Evolutionary conservation across 2,888 invertebrate genomes (phyloP).

Genomic region (Drosophila austrosaltans): DNA sequence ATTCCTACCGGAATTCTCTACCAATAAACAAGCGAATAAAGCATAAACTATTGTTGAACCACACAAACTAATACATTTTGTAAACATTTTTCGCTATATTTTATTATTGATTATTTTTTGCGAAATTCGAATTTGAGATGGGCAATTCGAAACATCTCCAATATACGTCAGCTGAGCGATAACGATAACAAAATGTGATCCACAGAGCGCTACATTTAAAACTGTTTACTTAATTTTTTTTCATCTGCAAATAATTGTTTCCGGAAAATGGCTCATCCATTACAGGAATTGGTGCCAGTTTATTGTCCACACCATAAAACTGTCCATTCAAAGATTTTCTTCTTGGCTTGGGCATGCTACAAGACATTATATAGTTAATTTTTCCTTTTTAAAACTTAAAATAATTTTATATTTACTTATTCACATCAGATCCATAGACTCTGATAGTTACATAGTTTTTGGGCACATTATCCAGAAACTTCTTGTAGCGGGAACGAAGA

Average conservation of each 20-base stretch:
- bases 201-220: constrained; percentile 9
- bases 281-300: constrained; percentile 72
- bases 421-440: constrained; percentile 21
- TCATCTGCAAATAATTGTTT: not conserved
- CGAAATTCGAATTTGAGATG: not conserved
- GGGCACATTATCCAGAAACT: constrained; percentile 59
- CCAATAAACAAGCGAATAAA: constrained; percentile 58
- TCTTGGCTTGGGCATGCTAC: constrained; percentile 57
- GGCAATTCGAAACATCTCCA: not conserved
- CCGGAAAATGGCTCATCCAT: constrained; percentile 48
- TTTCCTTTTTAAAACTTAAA: not conserved
- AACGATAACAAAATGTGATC: not conserved
- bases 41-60: constrained; percentile 59
- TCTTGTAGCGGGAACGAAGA: constrained; percentile 46
- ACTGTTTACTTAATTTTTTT: not conserved
- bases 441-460: constrained; percentile 37
- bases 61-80: constrained; percentile 70
- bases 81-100: constrained; percentile 72
- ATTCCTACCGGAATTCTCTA: constrained; percentile 68
- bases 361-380: not conserved
- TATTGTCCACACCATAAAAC: constrained; percentile 72
- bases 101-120: constrained; percentile 45
- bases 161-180: constrained; percentile 22
- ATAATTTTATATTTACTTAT: constrained; percentile 30
- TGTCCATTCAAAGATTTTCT: constrained; percentile 70